Evolutionary conservation across 2,797 vertebrate genomes (phyloP), one percentile per base, ranked within the genome.

Genomic region (Hydrocynus forskahlii): DNA sequence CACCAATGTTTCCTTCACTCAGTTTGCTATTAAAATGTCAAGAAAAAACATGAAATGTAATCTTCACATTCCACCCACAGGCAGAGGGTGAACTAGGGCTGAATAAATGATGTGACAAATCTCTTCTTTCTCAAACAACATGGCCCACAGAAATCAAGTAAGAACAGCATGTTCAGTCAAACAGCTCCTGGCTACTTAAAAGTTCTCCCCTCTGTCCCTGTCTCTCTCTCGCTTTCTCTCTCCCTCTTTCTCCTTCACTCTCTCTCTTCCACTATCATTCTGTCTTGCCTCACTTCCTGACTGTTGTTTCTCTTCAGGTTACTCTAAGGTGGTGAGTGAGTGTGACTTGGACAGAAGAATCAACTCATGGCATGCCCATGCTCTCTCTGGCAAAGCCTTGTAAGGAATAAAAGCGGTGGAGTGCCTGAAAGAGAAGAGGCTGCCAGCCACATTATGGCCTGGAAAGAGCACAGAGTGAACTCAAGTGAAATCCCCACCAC

Each of bases 341-440:
- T 63, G 73, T 78, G 76, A 80, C 81, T 73, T 84, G 43, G 54
- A 76, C 80, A 76, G 79, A 75, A 77, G 78, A 68, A 67, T 38
- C 78, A 83, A 48, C 84, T 86, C 81, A 60, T 64, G 78, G 70
- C 60, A 71, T 69, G 82, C 74, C 25, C 54, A 62, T 29, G 71
- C 55, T 72, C 62, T 66, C 76, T 81, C 68, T 79, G 76, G 72
- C 76, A 87, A 69, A 74, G 25, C 87, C 85, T 83, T 87, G 85
- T 87, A 88, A 81, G 85, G 85, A 88, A 87, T 81, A 81, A 80
- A 83, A 86, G 80, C 87, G 23, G 63, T 52, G 67, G 29, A 81
- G 59, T 60, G 77, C 57, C 64, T 76, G 66, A 21, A 76, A 70
- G 80, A 63, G 74, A 70, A 76, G 73, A 74, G 85, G 60, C 82